These are phyloP conservation scores for Cephalotes varians DNA, from an alignment of 2,888 invertebrate genomes.

Conservation along the genomic window DNA sequence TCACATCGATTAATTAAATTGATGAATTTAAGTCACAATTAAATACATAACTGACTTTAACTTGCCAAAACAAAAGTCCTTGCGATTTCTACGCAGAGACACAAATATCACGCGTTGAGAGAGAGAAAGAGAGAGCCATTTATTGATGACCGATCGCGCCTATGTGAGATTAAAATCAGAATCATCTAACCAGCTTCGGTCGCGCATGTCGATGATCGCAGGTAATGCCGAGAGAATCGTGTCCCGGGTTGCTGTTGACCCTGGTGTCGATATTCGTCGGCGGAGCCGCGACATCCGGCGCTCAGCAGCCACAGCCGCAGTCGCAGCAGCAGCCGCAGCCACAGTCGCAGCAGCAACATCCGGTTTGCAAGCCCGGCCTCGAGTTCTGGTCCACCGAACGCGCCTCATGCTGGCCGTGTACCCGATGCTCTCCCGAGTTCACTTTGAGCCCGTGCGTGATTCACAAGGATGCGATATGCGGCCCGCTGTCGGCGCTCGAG, in stretches of 20 bases:
- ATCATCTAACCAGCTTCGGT: background rate
- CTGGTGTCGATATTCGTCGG: conserved; percentile 76
- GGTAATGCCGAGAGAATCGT: conserved; percentile 81
- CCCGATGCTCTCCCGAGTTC: conserved; percentile 89
- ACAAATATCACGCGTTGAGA: background rate
- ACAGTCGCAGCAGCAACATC: conserved; percentile 72
- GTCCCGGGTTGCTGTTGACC: conserved; percentile 77
- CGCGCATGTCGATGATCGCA: conserved; percentile 47
- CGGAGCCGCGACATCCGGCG: conserved; percentile 53
- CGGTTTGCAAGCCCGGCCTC: conserved; percentile 86
- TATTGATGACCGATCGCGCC: background rate
- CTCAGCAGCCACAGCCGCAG: conserved; percentile 44
- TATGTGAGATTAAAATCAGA: background rate
- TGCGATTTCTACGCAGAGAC: background rate
- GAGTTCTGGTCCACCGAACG: conserved; percentile 91
- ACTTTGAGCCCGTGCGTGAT: conserved; percentile 91
- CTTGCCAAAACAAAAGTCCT: background rate
- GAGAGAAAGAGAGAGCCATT: background rate
- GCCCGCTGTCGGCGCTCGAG: conserved; percentile 89
- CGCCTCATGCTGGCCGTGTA: conserved; percentile 90
- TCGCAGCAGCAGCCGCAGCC: conserved; percentile 62
- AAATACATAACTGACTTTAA: background rate
- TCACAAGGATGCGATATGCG: conserved; percentile 92
- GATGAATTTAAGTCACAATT: background rate
- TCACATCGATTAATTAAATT: background rate